phyloP scores from a whole-genome alignment of 1,140 invertebrate genomes.

The Caenorhabditis remanei region DNA sequence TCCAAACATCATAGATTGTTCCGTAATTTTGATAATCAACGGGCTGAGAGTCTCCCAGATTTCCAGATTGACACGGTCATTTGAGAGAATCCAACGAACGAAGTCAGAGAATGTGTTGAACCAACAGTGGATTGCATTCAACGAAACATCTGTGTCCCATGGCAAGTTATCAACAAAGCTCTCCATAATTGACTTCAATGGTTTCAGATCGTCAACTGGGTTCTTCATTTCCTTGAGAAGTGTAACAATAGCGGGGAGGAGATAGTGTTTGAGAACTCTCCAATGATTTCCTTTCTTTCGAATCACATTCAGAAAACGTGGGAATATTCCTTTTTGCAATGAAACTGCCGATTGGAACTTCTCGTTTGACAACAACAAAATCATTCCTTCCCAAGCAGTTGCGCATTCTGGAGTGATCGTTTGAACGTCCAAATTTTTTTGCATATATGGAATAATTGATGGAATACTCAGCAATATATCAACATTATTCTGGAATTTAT shows the following conservation, averaged over 20 bases:
- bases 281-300: constrained; percentile 47
- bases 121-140: constrained; percentile 15
- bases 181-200: neutral
- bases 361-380: neutral
- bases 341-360: neutral
- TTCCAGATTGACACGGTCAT: neutral
- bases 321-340: constrained; percentile 21
- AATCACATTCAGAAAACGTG: constrained; percentile 2
- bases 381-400: constrained; percentile 33
- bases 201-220: neutral
- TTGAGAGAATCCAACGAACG: neutral
- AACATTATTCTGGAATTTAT: neutral
- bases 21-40: neutral
- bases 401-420: constrained; percentile 11
- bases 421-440: neutral
- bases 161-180: constrained; percentile 41
- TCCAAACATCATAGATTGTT: neutral
- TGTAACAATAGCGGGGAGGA: neutral
- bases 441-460: neutral
- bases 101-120: constrained; percentile 14
- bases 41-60: neutral
- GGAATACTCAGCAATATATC: constrained; percentile 1
- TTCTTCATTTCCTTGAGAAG: neutral
- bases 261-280: constrained; percentile 22
- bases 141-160: neutral